Conservation (phyloP, 2,797 vertebrate genomes). For the Tapera naevia region DNA sequence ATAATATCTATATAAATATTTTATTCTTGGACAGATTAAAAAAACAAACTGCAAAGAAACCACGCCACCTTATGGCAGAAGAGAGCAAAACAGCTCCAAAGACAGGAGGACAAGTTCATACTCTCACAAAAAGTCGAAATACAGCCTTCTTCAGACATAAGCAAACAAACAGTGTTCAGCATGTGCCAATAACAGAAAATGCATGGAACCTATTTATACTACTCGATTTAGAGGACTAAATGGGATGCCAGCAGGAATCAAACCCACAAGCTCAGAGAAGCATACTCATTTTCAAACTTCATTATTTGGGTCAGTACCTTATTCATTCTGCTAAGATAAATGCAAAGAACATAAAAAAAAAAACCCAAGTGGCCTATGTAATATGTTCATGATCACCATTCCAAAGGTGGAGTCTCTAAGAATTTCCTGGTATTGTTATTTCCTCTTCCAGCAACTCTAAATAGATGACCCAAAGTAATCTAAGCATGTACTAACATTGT, state of each 20-base stretch:
- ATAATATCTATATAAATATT: background rate
- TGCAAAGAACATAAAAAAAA: conserved; percentile 12
- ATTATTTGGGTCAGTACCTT: background rate
- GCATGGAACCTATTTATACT: background rate
- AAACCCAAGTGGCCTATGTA: background rate
- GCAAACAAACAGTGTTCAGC: background rate
- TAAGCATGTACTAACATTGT: background rate
- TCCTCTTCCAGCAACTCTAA: conserved; percentile 50
- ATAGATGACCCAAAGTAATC: conserved; percentile 43
- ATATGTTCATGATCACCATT: background rate
- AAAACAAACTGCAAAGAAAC: conserved; percentile 11
- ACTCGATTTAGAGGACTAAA: background rate
- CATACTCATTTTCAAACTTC: background rate
- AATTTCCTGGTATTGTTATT: conserved; percentile 68
- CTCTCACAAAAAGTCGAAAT: background rate
- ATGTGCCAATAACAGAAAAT: background rate
- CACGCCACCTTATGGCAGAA: conserved; percentile 56
- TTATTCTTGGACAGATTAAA: background rate
- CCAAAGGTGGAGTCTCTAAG: conserved; percentile 63
- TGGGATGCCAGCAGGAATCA: background rate
- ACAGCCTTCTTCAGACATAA: background rate
- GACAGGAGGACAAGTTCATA: background rate
- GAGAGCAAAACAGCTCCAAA: background rate
- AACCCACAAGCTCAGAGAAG: background rate
- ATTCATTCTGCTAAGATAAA: background rate